Evolutionary conservation across 2,113 vertebrate species (phyloP), one percentile per base, ranked within the genome.

Genomic region (Electrona antarctica): DNA sequence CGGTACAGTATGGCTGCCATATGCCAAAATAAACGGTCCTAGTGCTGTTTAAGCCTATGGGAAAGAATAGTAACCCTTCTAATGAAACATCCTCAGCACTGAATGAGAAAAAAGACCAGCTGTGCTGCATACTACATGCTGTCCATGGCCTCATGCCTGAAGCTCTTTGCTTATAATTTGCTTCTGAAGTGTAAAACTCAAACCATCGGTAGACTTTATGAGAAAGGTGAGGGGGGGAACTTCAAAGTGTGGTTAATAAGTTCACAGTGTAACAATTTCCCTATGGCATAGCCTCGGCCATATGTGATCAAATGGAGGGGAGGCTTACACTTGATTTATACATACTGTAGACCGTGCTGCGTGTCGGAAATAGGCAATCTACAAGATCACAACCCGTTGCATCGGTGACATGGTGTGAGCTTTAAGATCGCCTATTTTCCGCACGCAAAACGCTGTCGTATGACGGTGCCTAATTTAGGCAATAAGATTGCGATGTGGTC

Each of bases 31-130:
- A 29, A 12, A 8, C 58, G 33, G 33, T 15, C 63, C 59, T 76
- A 41, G 7, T 67, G 76, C 64, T 66, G 29, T 33, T 51, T 33
- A 57, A 58, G 55, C 74, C 71, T 72, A 66, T 13, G 74, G 64
- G 57, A 57, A 64, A 49, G 50, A 76, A 76, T 76, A 72, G 81
- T 63, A 66, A 76, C 28, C 63, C 49, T 13, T 33, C 80, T 77
- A 71, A 87, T 84, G 70, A 86, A 88, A 82, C n/a, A 5, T 79
- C 74, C 78, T 77, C 78, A 68, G 64, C 66, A 12, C 56, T 65
- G 48, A 21, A 54, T 55, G 7, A 56, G 59, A 66, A 46, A 50
- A 9, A 52, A 8, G 33, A 60, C 14, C 55, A 57, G 59, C 29
- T 60, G 59, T 11, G 60, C 65, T 76, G 74, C 76, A 52, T 52